Evolutionary conservation across 2,888 invertebrate genomes (phyloP).

Genomic region (Operophtera brumata): DNA sequence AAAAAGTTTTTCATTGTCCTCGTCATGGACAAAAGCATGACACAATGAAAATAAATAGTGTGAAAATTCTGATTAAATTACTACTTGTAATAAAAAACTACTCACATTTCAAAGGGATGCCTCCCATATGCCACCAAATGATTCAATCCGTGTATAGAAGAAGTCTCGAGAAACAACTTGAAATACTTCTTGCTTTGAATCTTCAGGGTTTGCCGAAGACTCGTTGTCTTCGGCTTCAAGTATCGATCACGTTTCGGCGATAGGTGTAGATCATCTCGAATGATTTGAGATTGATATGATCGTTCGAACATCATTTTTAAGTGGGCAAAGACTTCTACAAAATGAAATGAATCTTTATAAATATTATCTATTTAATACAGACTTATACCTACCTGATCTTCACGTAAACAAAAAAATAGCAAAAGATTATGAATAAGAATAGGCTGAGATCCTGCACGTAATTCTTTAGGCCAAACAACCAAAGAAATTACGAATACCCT

Average conservation of each 20-base stretch:
- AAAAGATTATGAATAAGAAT: too few species aligned
- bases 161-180: conserved; percentile 67
- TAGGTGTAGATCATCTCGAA: conserved; percentile 44
- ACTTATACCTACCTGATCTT: too few species aligned
- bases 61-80: too few species aligned
- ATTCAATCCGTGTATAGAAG: conserved; percentile 79
- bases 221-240: conserved; percentile 23
- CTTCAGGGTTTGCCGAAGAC: conserved; percentile 20
- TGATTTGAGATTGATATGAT: conserved; percentile 47
- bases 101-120: conserved; percentile 74
- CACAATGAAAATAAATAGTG: too few species aligned
- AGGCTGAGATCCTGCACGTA: too few species aligned
- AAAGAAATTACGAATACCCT: too few species aligned
- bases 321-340: background rate
- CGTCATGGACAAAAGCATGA: too few species aligned
- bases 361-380: too few species aligned
- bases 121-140: conserved; percentile 69
- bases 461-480: too few species aligned
- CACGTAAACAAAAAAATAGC: too few species aligned
- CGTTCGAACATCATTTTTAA: conserved; percentile 37
- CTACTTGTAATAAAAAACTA: conserved; percentile 12
- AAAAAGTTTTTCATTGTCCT: too few species aligned
- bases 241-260: conserved; percentile 16
- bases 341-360: too few species aligned
- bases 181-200: conserved; percentile 52